phyloP scores from a whole-genome alignment of 2,797 vertebrate genomes.

The Uromys caudimaculatus region DNA sequence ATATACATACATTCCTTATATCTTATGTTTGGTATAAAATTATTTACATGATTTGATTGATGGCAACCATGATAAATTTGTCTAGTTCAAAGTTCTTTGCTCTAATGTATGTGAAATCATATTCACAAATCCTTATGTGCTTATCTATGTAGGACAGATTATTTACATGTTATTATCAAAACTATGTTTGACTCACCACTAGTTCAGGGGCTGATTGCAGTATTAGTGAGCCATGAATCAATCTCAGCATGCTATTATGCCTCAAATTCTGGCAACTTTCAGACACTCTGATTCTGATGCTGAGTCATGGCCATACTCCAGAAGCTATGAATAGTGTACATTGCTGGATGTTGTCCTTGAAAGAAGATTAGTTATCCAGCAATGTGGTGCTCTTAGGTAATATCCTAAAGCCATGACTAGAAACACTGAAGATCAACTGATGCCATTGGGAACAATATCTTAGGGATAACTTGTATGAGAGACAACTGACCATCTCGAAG shows the following conservation, averaged over 20 bases:
- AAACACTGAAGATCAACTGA: conserved; percentile 10
- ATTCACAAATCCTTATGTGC: conserved; percentile 31
- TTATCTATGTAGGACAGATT: not conserved
- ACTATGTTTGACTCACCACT: conserved; percentile 41
- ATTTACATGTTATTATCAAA: conserved; percentile 18
- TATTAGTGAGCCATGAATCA: not conserved
- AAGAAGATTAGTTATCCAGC: conserved; percentile 47
- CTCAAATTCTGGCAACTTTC: not conserved
- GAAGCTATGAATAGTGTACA: conserved; percentile 37
- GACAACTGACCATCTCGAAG: conserved; percentile 40
- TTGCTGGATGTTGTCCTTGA: conserved; percentile 26
- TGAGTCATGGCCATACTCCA: conserved; percentile 49
- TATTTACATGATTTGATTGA: not conserved
- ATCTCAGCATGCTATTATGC: conserved; percentile 1
- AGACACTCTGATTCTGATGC: conserved; percentile 3
- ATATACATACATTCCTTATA: conserved; percentile 12
- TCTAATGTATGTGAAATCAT: conserved; percentile 40
- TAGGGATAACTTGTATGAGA: conserved; percentile 1
- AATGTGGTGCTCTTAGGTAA: conserved; percentile 62
- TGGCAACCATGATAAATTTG: conserved; percentile 12
- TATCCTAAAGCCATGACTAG: conserved; percentile 40
- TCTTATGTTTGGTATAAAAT: conserved; percentile 32
- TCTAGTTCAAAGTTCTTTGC: conserved; percentile 56
- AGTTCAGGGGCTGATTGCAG: conserved; percentile 48
- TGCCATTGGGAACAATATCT: conserved; percentile 17